Evolutionary conservation across 2,888 invertebrate species (phyloP), one percentile per base, ranked within the genome.

Genomic region (Acanthosepion pharaonis): DNA sequence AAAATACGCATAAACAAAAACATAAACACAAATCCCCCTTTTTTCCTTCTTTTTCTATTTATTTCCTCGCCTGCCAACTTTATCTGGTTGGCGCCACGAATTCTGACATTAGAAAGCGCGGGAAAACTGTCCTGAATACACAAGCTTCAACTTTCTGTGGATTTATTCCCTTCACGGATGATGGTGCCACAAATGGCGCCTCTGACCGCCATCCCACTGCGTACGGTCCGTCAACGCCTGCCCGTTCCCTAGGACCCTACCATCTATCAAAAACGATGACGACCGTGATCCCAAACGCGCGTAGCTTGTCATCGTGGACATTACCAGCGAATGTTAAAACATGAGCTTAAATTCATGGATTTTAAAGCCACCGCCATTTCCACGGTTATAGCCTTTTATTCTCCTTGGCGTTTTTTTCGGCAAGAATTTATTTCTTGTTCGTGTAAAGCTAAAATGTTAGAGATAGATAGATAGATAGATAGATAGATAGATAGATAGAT

Each of bases 271-370:
- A 78, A 78, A 33, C 78, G 78, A 78, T 78, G 78, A 78, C n/a
- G 78, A 78, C 78, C 78, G n/a, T 78, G 78, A 78, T 78, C 78
- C 15, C n/a, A 11, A 78, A 78, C 78, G n/a, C 78, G n/a, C 33
- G 78, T 78, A 78, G n/a, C 78, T 78, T 78, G 78, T 78, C 78
- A n/a, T 11, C 78, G n/a, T 78, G 78, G 78, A 78, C 78, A 33
- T 78, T 78, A 78, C 33, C 33, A 33, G 15, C 78, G n/a, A 78
- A 33, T 33, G n/a, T 78, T 11, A 78, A 78, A 33, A n/a, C 78
- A 78, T n/a, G 78, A n/a, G 78, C 78, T 78, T 78, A 78, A 78
- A n/a, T 78, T 78, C 78, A n/a, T 78, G 78, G 78, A 78, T 78
- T 78, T 15, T 33, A 11, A 15, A n/a, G 11, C 33, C 33, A 78